phyloP scores from a whole-genome alignment of 2,797 vertebrate species.

The Decapterus maruadsi region DNA sequence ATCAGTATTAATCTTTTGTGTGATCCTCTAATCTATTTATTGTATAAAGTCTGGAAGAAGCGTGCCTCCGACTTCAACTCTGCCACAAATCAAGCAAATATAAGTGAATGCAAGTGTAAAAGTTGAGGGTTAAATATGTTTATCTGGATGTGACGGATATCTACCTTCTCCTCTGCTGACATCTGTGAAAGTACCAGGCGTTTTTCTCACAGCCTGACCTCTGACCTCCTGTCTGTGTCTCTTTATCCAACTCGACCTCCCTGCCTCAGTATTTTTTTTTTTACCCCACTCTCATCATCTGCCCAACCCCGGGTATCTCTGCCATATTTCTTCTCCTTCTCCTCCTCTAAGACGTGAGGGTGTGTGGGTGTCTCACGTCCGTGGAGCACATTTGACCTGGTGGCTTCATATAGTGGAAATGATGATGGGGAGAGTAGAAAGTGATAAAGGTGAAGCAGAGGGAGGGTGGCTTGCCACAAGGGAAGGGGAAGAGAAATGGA shows the following conservation, averaged over 20 bases:
- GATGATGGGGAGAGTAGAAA: conserved; percentile 2
- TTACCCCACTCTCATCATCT: not conserved
- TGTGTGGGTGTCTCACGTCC: conserved; percentile 16
- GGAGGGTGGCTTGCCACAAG: too few species aligned
- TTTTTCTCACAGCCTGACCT: conserved; percentile 10
- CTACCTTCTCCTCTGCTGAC: not conserved
- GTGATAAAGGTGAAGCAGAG: conserved; percentile 12
- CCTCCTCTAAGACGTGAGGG: not conserved
- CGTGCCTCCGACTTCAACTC: too few species aligned
- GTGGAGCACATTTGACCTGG: conserved; percentile 25
- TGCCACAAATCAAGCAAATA: too few species aligned
- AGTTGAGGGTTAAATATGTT: too few species aligned
- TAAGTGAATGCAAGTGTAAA: too few species aligned
- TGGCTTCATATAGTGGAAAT: not conserved
- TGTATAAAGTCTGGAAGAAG: too few species aligned
- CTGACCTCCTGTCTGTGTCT: not conserved
- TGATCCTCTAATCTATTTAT: too few species aligned
- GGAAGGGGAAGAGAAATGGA: not conserved
- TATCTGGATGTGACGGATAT: too few species aligned
- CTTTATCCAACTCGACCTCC: not conserved
- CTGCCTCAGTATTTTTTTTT: not conserved
- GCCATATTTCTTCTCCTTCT: conserved; percentile 1
- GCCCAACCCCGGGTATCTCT: too few species aligned
- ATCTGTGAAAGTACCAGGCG: not conserved
- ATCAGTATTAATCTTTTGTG: too few species aligned